Evolutionary conservation across 2,113 vertebrate genomes (phyloP).

Genomic region (Platichthys stellatus): DNA sequence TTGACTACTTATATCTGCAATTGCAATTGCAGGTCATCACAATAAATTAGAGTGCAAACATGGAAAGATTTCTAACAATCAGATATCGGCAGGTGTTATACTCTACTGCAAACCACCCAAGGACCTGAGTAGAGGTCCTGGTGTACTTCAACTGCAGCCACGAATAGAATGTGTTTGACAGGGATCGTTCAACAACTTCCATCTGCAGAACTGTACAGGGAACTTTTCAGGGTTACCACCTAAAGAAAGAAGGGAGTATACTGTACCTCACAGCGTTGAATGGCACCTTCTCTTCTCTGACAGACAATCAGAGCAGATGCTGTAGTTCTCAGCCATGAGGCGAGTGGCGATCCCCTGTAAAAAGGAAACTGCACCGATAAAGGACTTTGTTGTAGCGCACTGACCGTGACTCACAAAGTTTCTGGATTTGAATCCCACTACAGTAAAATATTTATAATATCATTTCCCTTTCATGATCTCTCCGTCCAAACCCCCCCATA

Average conservation of each 20-base stretch:
- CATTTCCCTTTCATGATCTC: background rate
- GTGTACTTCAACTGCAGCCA: too few species aligned
- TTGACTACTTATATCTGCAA: background rate
- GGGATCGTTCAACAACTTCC: background rate
- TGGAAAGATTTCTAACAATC: background rate
- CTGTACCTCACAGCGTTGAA: background rate
- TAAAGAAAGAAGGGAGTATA: background rate
- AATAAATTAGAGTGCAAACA: background rate
- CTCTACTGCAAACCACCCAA: too few species aligned
- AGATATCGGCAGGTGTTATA: background rate
- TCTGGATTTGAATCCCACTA: background rate
- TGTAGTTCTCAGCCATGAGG: background rate
- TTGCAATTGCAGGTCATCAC: background rate
- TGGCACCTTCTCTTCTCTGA: background rate
- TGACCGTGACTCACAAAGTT: background rate
- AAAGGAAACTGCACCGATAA: background rate
- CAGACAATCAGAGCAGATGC: too few species aligned
- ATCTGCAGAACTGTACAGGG: background rate
- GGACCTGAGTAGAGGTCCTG: background rate
- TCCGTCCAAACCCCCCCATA: background rate
- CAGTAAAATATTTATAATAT: background rate
- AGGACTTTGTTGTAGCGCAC: background rate
- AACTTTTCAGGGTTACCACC: background rate
- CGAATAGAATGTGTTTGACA: too few species aligned
- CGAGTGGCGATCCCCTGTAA: background rate